Evolutionary conservation across 2,888 invertebrate genomes (phyloP).

Genomic region (Lepidocyrtinus sp.): DNA sequence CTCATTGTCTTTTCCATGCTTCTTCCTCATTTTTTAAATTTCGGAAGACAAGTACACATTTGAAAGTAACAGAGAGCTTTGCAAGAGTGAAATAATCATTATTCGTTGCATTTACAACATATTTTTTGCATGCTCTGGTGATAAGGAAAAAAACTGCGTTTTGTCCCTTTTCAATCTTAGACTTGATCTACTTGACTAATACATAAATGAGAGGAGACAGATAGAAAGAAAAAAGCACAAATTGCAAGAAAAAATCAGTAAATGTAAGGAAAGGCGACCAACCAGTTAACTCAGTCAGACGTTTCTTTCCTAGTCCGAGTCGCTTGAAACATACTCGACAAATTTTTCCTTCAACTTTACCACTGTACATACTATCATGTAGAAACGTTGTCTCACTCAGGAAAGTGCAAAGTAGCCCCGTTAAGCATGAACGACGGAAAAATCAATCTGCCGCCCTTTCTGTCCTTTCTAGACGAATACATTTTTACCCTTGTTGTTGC

Average conservation of each 20-base stretch:
- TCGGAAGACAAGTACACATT: neutral
- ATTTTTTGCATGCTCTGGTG: slow-evolving; percentile 17
- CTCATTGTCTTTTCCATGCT: neutral
- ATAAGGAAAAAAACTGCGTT: slow-evolving; percentile 19
- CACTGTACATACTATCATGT: neutral
- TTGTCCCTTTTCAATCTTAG: slow-evolving; percentile 35
- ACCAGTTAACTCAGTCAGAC: neutral
- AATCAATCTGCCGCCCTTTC: slow-evolving; percentile 22
- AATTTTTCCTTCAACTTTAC: neutral
- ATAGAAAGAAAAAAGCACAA: slow-evolving; percentile 14
- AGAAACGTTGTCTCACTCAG: slow-evolving; percentile 6
- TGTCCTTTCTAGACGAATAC: slow-evolving; percentile 15
- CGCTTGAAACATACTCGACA: slow-evolving; percentile 8
- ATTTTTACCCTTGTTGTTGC: slow-evolving; percentile 56
- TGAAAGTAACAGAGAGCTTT: neutral
- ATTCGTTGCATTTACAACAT: slow-evolving; percentile 18
- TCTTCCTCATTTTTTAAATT: neutral
- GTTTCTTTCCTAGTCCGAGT: neutral
- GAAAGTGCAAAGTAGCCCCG: slow-evolving; percentile 41
- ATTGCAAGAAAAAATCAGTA: slow-evolving; percentile 18
- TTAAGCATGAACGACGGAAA: slow-evolving; percentile 11
- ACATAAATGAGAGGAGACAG: slow-evolving; percentile 31
- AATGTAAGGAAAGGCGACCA: slow-evolving; percentile 24
- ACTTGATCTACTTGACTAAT: slow-evolving; percentile 51
- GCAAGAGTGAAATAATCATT: neutral